phyloP scores from a whole-genome alignment of 2,113 vertebrate species.

The Butorides virescens region DNA sequence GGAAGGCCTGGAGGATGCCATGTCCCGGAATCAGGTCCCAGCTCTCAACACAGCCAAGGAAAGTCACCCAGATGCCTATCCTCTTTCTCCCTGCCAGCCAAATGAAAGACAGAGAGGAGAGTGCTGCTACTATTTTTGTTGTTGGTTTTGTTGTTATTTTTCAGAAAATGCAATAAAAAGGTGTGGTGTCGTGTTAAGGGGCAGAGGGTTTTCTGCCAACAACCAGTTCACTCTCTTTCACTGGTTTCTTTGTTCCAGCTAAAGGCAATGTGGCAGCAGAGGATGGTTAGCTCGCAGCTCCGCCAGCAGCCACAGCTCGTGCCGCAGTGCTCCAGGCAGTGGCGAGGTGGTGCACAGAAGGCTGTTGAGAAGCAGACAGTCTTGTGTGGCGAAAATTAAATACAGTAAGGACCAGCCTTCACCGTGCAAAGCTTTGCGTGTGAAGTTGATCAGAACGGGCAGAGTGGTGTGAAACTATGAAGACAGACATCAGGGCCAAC shows the following conservation, averaged over 20 bases:
- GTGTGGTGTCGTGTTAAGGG: not conserved
- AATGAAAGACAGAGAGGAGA: not conserved
- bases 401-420: not conserved
- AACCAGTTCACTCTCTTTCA: not conserved
- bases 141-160: not conserved
- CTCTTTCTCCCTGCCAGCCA: not conserved
- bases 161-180: not conserved
- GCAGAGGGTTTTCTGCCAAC: not conserved
- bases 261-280: not conserved
- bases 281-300: not conserved
- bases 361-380: not conserved
- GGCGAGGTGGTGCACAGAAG: not conserved
- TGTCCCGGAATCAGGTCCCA: not conserved
- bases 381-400: not conserved
- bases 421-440: not conserved
- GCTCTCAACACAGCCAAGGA: not conserved
- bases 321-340: rapidly evolving
- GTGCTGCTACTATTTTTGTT: not conserved
- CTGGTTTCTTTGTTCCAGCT: not conserved
- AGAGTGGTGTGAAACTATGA: not conserved
- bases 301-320: not conserved
- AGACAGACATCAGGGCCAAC: not conserved
- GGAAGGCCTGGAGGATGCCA: not conserved
- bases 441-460: not conserved
- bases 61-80: not conserved